Evolutionary conservation across 2,888 invertebrate species (phyloP), one percentile per base, ranked within the genome.

Genomic region (Seira sanloemensis): DNA sequence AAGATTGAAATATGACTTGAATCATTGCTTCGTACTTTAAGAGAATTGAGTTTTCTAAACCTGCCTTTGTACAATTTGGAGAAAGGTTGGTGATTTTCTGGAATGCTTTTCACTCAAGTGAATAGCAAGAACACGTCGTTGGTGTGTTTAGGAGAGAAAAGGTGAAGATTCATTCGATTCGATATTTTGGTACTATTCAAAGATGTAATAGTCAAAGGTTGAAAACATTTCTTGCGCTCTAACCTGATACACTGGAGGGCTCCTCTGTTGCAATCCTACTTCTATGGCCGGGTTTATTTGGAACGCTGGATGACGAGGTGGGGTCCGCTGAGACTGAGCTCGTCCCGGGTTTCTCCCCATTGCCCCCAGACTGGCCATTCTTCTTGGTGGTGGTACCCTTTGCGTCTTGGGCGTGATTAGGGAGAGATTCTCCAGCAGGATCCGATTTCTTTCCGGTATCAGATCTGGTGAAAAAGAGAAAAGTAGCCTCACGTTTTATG

Each of bases 241-340:
- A n/a, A 93, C 94, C 94, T 80, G 94, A 94, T 66, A 94, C 93
- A 90, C 94, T 94, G 66, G 93, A 93, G 1, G 93, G 91, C 71
- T 92, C 93, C 12, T 93, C 93, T 81, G 93, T 91, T 2, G 93
- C 68, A 46, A 88, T 84, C 16, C 88, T 86, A 79, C 76, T 82
- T 21, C 86, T 74, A 2, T 81, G 68, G 25, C 27, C 23, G 1
- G 9, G 24, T 1, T 21, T 16, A 23, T 27, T 65, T 12, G 75
- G 62, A n/a, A 65, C 82, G 16, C 62, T 71, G n/a, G 81, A 71
- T 18, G 81, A 71, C 9, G 81, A 58, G 0, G 79, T 68, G 19
- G 83, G 79, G 21, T 83, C 79, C 50, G 74, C 73, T 19, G 84
- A 71, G 1, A 65, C 74, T 9, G 84, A 74, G 21, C 78, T 79